Evolutionary conservation across 1,140 invertebrate species (phyloP).

Genomic region (Thaumetopoea pityocampa): DNA sequence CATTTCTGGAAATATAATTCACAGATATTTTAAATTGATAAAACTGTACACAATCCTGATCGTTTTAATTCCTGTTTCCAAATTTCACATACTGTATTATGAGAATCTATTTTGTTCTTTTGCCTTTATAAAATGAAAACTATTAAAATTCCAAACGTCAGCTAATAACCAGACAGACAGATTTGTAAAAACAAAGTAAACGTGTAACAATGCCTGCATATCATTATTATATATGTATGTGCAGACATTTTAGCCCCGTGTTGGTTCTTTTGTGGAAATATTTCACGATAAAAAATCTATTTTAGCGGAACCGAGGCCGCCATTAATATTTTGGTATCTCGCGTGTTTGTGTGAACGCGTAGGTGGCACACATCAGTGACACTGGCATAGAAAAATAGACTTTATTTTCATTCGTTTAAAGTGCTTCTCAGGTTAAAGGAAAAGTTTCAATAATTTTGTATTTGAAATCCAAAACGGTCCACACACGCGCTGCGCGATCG

Average conservation of each 20-base stretch:
- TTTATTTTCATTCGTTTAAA: background rate
- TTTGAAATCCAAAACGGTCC: constrained; percentile 64
- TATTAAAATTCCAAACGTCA: too few species aligned
- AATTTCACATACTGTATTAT: too few species aligned
- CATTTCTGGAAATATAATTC: too few species aligned
- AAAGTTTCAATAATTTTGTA: constrained; percentile 36
- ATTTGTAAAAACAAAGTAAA: too few species aligned
- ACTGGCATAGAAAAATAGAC: constrained; percentile 15
- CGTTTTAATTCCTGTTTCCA: too few species aligned
- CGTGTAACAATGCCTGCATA: too few species aligned
- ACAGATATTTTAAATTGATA: too few species aligned
- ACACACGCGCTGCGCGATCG: constrained; percentile 63
- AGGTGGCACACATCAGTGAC: constrained; percentile 9
- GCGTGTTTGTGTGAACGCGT: constrained; percentile 18
- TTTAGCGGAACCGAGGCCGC: constrained; percentile 27
- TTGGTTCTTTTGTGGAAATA: background rate
- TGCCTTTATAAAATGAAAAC: too few species aligned
- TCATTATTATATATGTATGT: too few species aligned
- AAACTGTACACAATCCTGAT: too few species aligned
- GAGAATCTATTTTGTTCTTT: too few species aligned
- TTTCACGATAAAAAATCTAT: constrained; percentile 28
- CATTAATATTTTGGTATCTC: constrained; percentile 39
- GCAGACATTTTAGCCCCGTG: constrained; percentile 6
- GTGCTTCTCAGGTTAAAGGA: constrained; percentile 6
- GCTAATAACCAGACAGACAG: too few species aligned